phyloP scores from a whole-genome alignment of 2,797 vertebrate species.

The Benthosema pterotum region DNA sequence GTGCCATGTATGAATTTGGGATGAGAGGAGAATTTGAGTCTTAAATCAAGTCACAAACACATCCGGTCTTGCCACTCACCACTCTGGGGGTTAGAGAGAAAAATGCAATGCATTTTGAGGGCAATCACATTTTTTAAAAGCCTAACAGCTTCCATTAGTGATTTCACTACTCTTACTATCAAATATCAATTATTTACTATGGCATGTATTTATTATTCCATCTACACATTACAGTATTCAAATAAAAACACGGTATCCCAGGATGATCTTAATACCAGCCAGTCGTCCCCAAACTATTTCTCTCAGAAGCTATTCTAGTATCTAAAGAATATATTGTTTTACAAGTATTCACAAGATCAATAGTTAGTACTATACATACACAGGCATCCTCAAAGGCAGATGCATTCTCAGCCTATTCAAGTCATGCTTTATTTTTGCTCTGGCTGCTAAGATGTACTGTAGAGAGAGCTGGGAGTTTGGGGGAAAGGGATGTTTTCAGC shows the following conservation, averaged over 20 bases:
- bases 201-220: too few species aligned
- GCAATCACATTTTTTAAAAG: constrained; percentile 55
- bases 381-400: constrained; percentile 40
- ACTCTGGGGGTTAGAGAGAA: constrained; percentile 46
- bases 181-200: not conserved
- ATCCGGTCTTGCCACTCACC: constrained; percentile 31
- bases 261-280: too few species aligned
- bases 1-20: constrained; percentile 40
- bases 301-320: constrained; percentile 15
- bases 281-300: constrained; percentile 11
- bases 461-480: constrained; percentile 42
- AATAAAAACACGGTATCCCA: too few species aligned
- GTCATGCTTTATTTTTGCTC: constrained; percentile 57
- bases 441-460: constrained; percentile 43
- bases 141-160: constrained; percentile 64
- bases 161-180: constrained; percentile 30
- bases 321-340: constrained; percentile 15
- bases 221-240: too few species aligned
- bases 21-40: constrained; percentile 40
- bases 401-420: constrained; percentile 52
- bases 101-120: constrained; percentile 64
- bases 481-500: constrained; percentile 51
- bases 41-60: constrained; percentile 36
- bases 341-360: constrained; percentile 17
- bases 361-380: constrained; percentile 33